Percentiles rank a stretch among this genome's conserved stretches.
These are phyloP conservation scores for Spongilla lacustris DNA, from an alignment of 37 sponge, comb jelly and placozoan species.

Conservation along the genomic window DNA sequence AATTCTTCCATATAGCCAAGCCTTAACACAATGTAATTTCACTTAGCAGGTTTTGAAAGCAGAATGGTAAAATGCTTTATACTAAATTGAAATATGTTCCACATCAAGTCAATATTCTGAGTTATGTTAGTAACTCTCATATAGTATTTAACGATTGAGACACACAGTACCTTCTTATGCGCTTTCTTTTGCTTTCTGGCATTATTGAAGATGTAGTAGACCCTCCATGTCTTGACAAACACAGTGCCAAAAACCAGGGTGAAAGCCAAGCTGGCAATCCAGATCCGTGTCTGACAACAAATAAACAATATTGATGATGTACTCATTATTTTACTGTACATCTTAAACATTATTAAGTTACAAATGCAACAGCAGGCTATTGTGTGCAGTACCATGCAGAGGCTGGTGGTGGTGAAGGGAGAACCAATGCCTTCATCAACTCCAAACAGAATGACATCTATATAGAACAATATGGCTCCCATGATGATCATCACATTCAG, in stretches of 20 bases:
- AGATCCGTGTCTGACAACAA: conserved; percentile 28
- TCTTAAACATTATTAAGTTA: too few relatives aligned
- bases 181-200: conserved; percentile 16
- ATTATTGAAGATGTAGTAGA: conserved; percentile 59
- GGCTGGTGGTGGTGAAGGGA: conserved; percentile 13
- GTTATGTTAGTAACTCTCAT: too few relatives aligned
- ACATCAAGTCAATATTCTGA: too few relatives aligned
- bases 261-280: conserved; percentile 66
- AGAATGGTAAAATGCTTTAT: too few relatives aligned
- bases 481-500: conserved; percentile 64
- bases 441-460: conserved; percentile 72
- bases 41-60: too few relatives aligned
- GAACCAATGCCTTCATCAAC: conserved; percentile 49
- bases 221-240: conserved; percentile 69
- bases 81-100: too few relatives aligned
- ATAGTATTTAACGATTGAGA: neutral
- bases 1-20: too few relatives aligned
- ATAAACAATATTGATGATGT: neutral
- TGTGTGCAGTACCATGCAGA: conserved; percentile 57
- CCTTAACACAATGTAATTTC: too few relatives aligned
- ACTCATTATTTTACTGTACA: too few relatives aligned
- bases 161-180: neutral
- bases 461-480: conserved; percentile 60
- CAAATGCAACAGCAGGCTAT: too few relatives aligned
- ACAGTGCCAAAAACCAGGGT: conserved; percentile 67